A percentile compares a stretch with the other conserved stretches of the same genome.
Conservation (phyloP, 2,888 invertebrate species). For the Lasioglossum calceatum region DNA sequence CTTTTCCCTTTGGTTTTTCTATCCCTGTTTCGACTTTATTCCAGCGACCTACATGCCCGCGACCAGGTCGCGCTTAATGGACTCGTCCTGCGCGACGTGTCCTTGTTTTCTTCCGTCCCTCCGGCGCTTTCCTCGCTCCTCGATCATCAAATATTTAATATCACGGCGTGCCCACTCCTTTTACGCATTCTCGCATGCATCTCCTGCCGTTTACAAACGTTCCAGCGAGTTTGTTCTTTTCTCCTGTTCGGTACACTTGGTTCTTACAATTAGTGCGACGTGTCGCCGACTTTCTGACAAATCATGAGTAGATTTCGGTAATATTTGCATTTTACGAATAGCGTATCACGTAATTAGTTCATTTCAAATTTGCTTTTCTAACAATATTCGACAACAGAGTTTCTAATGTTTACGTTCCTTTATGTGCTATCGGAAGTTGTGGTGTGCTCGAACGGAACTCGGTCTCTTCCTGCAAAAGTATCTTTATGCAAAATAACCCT, state of each 20-base stretch:
- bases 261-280: neutral
- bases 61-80: constrained; percentile 37
- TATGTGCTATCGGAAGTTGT: neutral
- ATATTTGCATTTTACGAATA: neutral
- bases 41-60: neutral
- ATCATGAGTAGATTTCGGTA: neutral
- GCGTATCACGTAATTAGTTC: neutral
- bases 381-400: neutral
- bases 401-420: neutral
- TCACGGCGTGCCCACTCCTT: neutral
- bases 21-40: neutral
- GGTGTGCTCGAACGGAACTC: neutral
- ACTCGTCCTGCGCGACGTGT: constrained; percentile 47
- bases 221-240: no score
- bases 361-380: neutral
- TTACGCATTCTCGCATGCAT: neutral
- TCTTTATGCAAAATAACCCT: no score
- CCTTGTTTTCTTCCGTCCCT: constrained; percentile 32
- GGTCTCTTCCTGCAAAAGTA: neutral
- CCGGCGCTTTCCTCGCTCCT: constrained; percentile 30
- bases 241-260: no score
- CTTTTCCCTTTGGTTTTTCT: no score
- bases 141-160: constrained; percentile 34
- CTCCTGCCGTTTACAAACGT: neutral
- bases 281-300: neutral